Percentiles rank a stretch among this genome's conserved stretches.
Conservation (phyloP, 2,113 vertebrate species). For the Psilopsiagon aurifrons region DNA sequence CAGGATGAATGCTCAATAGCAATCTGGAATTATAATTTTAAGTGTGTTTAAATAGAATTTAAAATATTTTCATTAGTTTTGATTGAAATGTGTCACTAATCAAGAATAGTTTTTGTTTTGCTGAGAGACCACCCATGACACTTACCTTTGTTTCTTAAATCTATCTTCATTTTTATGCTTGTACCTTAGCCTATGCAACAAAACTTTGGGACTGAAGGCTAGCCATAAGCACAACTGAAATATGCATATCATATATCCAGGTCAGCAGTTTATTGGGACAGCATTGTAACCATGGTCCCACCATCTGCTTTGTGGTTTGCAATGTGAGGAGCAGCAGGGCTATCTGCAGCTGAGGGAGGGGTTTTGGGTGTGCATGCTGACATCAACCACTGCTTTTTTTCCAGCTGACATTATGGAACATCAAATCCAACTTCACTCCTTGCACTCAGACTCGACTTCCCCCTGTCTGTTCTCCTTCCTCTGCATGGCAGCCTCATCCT, state of each 20-base stretch:
- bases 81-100: neutral
- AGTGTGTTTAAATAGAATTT: neutral
- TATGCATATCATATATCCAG: neutral
- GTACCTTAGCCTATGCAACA: neutral
- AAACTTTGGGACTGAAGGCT: neutral
- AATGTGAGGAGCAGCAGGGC: neutral
- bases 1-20: neutral
- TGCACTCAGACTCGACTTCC: neutral
- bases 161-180: neutral
- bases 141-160: neutral
- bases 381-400: neutral
- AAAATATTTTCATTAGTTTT: neutral
- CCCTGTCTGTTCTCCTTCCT: neutral
- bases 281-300: accelerated
- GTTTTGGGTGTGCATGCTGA: neutral
- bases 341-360: neutral
- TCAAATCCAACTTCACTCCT: neutral
- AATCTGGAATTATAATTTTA: neutral
- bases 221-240: neutral
- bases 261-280: neutral
- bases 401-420: neutral
- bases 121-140: neutral
- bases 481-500: neutral
- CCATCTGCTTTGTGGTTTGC: neutral
- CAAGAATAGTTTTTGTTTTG: neutral